A percentile compares a stretch with the other conserved stretches of the same genome.
phyloP scores from a whole-genome alignment of 2,888 invertebrate species.

The Sesamia inferens region DNA sequence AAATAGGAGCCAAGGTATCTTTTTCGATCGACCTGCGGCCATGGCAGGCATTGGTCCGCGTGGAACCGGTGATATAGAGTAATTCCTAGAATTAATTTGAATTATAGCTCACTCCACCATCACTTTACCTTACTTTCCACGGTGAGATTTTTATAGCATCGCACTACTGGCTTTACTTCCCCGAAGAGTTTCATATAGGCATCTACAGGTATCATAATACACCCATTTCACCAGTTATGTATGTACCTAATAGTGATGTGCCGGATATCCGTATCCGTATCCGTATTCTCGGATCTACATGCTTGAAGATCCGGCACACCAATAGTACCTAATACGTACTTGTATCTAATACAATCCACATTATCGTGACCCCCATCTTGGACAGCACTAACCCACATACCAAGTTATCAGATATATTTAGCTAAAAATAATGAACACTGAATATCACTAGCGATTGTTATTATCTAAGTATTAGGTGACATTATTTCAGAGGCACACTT shows the following conservation, averaged over 20 bases:
- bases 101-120: too few relatives aligned
- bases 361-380: conserved; percentile 59
- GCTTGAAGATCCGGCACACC: too few relatives aligned
- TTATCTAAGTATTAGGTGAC: conserved; percentile 29
- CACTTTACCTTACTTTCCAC: too few relatives aligned
- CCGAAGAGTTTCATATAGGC: neutral
- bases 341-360: conserved; percentile 32
- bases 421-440: conserved; percentile 59
- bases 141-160: too few relatives aligned
- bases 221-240: neutral
- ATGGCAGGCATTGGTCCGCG: too few relatives aligned
- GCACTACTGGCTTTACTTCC: neutral
- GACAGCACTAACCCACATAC: conserved; percentile 64
- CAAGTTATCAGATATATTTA: conserved; percentile 65
- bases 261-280: too few relatives aligned
- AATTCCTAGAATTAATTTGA: too few relatives aligned
- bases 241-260: too few relatives aligned
- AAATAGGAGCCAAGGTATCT: too few relatives aligned
- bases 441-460: conserved; percentile 18
- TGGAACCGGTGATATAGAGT: too few relatives aligned
- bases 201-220: neutral
- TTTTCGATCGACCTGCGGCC: too few relatives aligned
- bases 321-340: neutral
- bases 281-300: too few relatives aligned
- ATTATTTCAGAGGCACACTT: conserved; percentile 24